Conservation (phyloP, 2,113 vertebrate genomes). For the Semnornis frantzii region DNA sequence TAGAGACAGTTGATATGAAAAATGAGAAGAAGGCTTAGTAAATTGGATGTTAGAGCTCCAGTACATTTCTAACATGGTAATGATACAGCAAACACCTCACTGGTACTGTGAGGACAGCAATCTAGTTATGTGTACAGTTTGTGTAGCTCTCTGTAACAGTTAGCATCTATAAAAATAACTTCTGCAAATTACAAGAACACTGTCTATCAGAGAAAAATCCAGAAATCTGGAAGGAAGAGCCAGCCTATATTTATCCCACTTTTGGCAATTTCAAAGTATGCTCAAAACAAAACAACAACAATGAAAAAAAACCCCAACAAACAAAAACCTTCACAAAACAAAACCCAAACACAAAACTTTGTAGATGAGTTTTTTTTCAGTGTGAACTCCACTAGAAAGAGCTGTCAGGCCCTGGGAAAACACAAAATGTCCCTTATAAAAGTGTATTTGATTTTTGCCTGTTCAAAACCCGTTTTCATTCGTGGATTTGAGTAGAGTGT, state of each 20-base stretch:
- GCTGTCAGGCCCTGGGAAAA: not conserved
- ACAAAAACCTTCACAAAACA: too few relatives aligned
- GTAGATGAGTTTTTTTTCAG: not conserved
- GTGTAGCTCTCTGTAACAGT: not conserved
- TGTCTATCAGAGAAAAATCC: not conserved
- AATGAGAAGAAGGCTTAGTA: not conserved
- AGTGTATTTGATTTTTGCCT: not conserved
- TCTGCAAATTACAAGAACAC: not conserved
- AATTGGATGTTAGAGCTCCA: not conserved
- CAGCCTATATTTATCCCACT: not conserved
- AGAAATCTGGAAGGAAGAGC: not conserved
- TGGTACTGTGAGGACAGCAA: not conserved
- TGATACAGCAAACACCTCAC: not conserved
- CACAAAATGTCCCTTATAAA: not conserved
- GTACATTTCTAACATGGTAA: not conserved
- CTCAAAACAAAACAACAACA: not conserved
- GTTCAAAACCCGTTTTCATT: not conserved
- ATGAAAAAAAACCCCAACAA: too few relatives aligned
- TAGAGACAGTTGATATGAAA: not conserved
- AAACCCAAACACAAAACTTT: not conserved
- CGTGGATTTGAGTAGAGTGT: not conserved
- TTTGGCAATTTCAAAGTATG: not conserved
- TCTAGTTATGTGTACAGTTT: not conserved
- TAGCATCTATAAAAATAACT: not conserved
- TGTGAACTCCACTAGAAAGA: not conserved